Evolutionary conservation across 2,888 invertebrate species (phyloP).

Genomic region (Penaeus monodon): DNA sequence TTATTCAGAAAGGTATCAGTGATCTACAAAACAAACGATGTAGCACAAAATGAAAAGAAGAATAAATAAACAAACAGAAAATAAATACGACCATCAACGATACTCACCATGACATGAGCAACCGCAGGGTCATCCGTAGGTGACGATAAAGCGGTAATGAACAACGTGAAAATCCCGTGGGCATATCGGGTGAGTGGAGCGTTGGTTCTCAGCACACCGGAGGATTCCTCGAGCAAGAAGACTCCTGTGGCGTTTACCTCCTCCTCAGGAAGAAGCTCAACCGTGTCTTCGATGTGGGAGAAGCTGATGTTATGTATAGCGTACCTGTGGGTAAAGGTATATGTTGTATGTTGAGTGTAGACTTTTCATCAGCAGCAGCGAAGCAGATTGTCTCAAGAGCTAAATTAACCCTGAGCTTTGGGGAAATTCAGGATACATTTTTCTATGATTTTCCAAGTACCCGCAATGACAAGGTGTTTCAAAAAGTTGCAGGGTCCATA

Average conservation of each 20-base stretch:
- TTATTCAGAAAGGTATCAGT: too few relatives aligned
- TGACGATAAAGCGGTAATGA: conserved; percentile 67
- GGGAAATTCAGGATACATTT: too few relatives aligned
- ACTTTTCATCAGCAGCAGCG: background rate
- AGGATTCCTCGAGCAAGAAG: conserved; percentile 78
- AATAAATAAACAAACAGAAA: background rate
- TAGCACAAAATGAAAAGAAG: background rate
- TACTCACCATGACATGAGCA: conserved; percentile 71
- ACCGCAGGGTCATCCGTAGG: conserved; percentile 68
- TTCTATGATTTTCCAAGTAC: too few relatives aligned
- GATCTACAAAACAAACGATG: background rate
- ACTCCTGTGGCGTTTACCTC: conserved; percentile 70
- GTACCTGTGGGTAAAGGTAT: conserved; percentile 49
- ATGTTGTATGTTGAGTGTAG: background rate
- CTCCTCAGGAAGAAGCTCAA: conserved; percentile 49
- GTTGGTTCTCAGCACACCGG: conserved; percentile 81
- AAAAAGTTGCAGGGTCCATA: too few relatives aligned
- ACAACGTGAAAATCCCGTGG: conserved; percentile 76
- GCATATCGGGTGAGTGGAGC: conserved; percentile 77
- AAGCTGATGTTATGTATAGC: conserved; percentile 62
- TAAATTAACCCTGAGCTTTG: too few relatives aligned
- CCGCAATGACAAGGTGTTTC: too few relatives aligned
- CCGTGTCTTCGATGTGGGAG: conserved; percentile 52
- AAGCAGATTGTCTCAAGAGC: background rate
- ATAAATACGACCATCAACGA: background rate